Evolutionary conservation across 2,797 vertebrate species (phyloP).

Genomic region (Staurois parvus): DNA sequence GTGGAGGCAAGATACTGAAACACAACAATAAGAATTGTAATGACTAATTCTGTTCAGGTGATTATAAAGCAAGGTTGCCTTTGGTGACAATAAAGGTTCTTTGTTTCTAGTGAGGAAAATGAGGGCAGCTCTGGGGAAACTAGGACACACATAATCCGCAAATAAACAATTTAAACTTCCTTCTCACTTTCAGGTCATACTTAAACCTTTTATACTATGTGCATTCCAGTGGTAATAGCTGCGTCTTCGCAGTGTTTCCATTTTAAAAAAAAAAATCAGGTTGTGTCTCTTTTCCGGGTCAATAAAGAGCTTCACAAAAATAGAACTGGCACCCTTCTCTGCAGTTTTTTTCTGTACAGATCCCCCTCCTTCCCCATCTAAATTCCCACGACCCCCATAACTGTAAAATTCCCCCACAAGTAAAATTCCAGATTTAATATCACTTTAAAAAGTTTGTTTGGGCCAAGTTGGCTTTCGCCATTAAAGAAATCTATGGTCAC

Average conservation of each 20-base stretch:
- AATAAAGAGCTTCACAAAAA: not conserved
- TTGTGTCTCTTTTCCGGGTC: no score
- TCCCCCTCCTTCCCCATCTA: no score
- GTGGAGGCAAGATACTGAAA: not conserved
- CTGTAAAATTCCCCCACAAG: no score
- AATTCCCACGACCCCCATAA: no score
- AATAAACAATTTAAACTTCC: not conserved
- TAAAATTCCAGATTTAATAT: no score
- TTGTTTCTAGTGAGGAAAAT: not conserved
- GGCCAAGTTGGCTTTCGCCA: no score
- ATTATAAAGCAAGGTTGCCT: not conserved
- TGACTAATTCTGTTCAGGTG: not conserved
- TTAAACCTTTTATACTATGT: not conserved
- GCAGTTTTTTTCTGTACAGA: no score
- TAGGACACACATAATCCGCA: not conserved
- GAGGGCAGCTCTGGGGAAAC: not conserved
- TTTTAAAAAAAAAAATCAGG: no score
- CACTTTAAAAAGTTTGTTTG: no score
- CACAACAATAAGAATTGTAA: not conserved
- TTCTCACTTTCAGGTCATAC: not conserved
- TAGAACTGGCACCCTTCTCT: no score
- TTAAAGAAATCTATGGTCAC: no score
- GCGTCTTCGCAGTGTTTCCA: no score
- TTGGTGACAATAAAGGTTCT: not conserved
- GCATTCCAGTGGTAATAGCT: not conserved